Evolutionary conservation across 1,140 invertebrate species (phyloP).

Genomic region (Littorina saxatilis): DNA sequence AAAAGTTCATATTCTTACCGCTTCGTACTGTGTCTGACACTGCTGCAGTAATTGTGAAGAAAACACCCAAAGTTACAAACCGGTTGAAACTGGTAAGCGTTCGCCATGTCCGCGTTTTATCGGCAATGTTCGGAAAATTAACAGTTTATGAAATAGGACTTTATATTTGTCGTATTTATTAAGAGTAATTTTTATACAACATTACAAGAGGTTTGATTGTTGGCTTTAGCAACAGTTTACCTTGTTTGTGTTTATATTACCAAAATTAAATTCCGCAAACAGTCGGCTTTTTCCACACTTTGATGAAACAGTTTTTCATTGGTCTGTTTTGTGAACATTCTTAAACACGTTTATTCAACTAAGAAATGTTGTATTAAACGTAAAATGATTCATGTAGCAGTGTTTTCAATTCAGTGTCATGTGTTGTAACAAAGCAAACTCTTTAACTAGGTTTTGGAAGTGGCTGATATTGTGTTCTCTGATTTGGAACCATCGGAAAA

Average conservation of each 20-base stretch:
- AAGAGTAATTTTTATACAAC: not conserved
- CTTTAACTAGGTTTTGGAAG: too few species aligned
- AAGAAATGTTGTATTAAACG: not conserved
- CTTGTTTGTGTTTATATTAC: not conserved
- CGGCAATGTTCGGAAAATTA: conserved; percentile 45
- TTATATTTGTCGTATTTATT: conserved; percentile 15
- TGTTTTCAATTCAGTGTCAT: not conserved
- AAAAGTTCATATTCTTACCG: conserved; percentile 36
- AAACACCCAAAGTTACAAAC: conserved; percentile 70
- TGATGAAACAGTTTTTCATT: conserved; percentile 1
- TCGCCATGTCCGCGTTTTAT: conserved; percentile 68
- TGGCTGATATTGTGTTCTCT: not conserved
- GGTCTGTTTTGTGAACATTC: not conserved
- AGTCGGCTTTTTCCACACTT: conserved; percentile 45
- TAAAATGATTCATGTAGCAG: not conserved
- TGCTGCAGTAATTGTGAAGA: conserved; percentile 51
- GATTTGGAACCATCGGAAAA: conserved; percentile 37
- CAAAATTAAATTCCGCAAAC: conserved; percentile 28
- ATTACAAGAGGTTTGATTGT: not conserved
- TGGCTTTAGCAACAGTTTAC: not conserved
- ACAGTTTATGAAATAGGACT: not conserved
- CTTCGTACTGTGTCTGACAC: conserved; percentile 21
- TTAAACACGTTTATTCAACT: not conserved
- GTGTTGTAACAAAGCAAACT: too few species aligned
- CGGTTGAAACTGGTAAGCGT: conserved; percentile 75